Evolutionary conservation across 2,797 vertebrate species (phyloP), one percentile per base, ranked within the genome.

Genomic region (Rhodeus uyekii): DNA sequence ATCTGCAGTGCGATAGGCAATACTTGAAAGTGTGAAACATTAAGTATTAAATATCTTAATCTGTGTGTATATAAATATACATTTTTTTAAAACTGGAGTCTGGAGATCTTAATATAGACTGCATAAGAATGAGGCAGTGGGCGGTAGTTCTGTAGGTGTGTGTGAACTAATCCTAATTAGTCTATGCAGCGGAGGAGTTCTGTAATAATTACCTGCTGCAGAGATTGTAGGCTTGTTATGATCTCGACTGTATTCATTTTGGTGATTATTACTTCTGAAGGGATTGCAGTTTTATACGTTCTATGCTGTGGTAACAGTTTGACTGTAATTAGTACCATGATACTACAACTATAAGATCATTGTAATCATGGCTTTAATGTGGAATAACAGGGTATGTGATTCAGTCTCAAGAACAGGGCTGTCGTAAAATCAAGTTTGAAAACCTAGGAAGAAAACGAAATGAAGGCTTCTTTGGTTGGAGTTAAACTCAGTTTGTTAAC

Each of bases 251-350:
- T 68, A 69, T 78, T 82, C 61, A 67, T 83, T 74, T 24, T 64
- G 58, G 42, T 82, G 69, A 78, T 86, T 69, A 86, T 86, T 82
- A 65, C 80, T 86, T 71, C 34, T 78, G 85, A 85, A 80, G 67
- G 22, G 82, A 83, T 65, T 87, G 83, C 36, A 78, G 76, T 81
- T 84, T 87, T 84, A 86, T 86, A 81, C 32, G 53, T 73, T 39
- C 27, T 63, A 53, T 69, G 77, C 82, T 76, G 80, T 48, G 79
- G 78, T 80, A 69, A 82, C 64, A 72, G 12, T 71, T 55, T 78
- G 55, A 53, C 61, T 58, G 81, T 82, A 86, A 86, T 87, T 86
- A 83, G 78, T 65, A 67, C 83, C 22, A 36, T 53, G 80, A 74
- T 48, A 48, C 36, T 48, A 72, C 44, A 67, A 71, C 29, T 42